Evolutionary conservation across 2,113 vertebrate species (phyloP).

Genomic region (Saccopteryx leptura): DNA sequence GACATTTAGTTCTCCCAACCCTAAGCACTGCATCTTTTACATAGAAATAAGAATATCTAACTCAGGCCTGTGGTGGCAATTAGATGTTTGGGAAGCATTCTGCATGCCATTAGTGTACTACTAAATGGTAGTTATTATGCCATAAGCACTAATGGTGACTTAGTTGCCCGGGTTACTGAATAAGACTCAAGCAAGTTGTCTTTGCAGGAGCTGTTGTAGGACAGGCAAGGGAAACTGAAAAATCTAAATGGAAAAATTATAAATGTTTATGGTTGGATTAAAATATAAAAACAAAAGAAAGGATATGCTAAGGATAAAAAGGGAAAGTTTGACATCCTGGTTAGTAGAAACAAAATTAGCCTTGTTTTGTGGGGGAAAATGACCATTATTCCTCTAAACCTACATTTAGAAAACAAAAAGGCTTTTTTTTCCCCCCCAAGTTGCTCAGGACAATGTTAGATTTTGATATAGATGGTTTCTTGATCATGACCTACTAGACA

Average conservation of each 20-base stretch:
- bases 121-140: background rate
- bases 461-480: background rate
- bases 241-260: background rate
- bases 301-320: background rate
- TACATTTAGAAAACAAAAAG: background rate
- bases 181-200: background rate
- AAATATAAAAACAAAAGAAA: constrained; percentile 38
- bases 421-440: background rate
- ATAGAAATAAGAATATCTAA: background rate
- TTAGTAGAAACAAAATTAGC: constrained; percentile 29
- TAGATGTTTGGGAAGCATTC: background rate
- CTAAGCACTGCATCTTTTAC: background rate
- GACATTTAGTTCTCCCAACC: background rate
- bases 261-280: background rate
- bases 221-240: background rate
- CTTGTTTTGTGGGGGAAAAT: background rate
- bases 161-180: background rate
- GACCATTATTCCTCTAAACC: background rate
- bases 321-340: background rate
- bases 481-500: background rate
- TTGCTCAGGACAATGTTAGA: background rate
- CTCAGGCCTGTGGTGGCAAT: background rate
- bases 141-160: background rate
- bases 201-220: background rate
- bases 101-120: background rate